Evolutionary conservation across 2,888 invertebrate species (phyloP).

Genomic region (Altica lythri): DNA sequence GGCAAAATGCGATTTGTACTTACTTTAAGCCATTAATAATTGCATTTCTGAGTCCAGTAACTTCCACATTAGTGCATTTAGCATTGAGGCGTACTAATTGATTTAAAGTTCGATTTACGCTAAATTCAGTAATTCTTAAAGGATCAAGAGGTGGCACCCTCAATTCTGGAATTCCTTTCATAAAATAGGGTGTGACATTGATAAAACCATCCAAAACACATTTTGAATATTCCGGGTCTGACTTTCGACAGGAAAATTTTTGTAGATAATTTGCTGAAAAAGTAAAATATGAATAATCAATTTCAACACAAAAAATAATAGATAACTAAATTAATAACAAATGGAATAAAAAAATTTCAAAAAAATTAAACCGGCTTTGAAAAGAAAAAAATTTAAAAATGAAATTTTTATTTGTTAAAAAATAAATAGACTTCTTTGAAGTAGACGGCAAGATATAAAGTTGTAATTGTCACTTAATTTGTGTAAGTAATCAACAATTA

Average conservation of each 20-base stretch:
- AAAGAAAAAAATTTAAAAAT: too few species aligned
- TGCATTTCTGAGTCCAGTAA: constrained; percentile 68
- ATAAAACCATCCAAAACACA: constrained; percentile 68
- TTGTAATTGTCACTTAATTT: too few species aligned
- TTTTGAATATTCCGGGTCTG: constrained; percentile 65
- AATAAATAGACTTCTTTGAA: too few species aligned
- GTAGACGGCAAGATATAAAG: too few species aligned
- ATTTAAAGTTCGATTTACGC: constrained; percentile 67
- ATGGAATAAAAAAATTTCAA: too few species aligned
- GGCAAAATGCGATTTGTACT: constrained; percentile 46
- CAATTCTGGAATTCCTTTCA: constrained; percentile 69
- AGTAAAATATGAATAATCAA: too few species aligned
- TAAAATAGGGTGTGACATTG: constrained; percentile 62
- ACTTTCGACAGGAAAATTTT: constrained; percentile 65
- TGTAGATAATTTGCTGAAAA: constrained; percentile 67
- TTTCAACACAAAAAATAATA: too few species aligned
- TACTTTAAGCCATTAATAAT: constrained; percentile 69
- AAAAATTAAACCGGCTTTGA: too few species aligned
- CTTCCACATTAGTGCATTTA: constrained; percentile 66
- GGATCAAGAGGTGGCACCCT: constrained; percentile 74
- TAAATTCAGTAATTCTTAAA: constrained; percentile 68
- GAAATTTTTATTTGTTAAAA: too few species aligned
- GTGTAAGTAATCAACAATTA: too few species aligned
- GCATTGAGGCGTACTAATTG: constrained; percentile 73
- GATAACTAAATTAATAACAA: too few species aligned